Evolutionary conservation across 2,113 vertebrate genomes (phyloP).

Genomic region (Corapipo altera): DNA sequence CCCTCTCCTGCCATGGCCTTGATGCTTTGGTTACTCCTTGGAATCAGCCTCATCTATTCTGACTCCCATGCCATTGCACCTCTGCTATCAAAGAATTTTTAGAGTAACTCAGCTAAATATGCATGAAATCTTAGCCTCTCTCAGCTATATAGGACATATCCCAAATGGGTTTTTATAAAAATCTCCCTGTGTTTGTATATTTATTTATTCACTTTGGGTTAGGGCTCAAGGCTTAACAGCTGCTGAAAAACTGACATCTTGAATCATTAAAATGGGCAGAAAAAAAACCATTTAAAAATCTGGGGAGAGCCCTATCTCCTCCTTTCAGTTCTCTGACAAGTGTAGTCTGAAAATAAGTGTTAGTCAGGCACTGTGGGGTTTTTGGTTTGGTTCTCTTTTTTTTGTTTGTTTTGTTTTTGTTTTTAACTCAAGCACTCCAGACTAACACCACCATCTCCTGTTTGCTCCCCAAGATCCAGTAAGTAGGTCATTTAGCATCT

Average conservation of each 20-base stretch:
- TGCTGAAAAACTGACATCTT: background rate
- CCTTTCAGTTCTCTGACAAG: background rate
- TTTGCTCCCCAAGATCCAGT: background rate
- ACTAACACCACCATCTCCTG: background rate
- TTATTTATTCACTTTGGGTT: background rate
- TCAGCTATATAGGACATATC: background rate
- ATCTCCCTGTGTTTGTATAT: background rate
- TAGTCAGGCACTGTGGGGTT: background rate
- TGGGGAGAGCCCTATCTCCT: background rate
- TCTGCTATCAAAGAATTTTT: background rate
- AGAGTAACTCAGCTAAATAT: background rate
- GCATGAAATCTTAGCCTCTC: background rate
- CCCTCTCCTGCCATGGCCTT: accelerated
- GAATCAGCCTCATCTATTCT: background rate
- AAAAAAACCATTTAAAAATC: accelerated
- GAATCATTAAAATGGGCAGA: background rate
- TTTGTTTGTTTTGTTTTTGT: too few relatives aligned
- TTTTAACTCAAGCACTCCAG: background rate
- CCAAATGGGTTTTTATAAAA: background rate
- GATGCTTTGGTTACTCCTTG: background rate
- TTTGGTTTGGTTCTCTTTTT: background rate
- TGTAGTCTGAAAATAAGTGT: background rate
- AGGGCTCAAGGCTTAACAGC: background rate
- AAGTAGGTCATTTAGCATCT: background rate
- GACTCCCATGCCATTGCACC: accelerated